Evolutionary conservation across 2,797 vertebrate genomes (phyloP).

Genomic region (Lepidocolaptes lacrymiger): DNA sequence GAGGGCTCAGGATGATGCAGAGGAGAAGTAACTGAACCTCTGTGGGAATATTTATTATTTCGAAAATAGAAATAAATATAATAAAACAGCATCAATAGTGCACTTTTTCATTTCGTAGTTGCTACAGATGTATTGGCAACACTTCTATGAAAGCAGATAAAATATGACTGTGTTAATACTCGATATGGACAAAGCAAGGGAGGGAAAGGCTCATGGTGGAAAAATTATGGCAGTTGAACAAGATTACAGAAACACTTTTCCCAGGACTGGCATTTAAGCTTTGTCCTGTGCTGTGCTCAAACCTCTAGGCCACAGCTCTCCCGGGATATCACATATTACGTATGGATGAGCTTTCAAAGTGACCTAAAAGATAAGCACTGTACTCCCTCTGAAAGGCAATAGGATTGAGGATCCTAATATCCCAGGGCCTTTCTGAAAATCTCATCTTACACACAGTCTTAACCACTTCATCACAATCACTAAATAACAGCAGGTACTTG

Average conservation of each 20-base stretch:
- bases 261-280: not conserved
- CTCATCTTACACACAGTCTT: not conserved
- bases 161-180: not conserved
- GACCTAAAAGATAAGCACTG: not conserved
- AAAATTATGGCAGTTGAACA: not conserved
- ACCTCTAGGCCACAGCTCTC: not conserved
- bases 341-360: constrained; percentile 40
- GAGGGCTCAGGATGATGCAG: not conserved
- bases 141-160: not conserved
- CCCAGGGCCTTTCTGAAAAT: constrained; percentile 7
- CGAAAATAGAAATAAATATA: not conserved
- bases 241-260: not conserved
- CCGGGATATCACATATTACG: not conserved
- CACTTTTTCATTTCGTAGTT: not conserved
- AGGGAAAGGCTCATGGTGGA: not conserved
- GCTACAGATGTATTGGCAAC: not conserved
- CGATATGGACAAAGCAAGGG: not conserved
- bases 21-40: not conserved
- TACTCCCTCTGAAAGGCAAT: not conserved
- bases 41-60: not conserved
- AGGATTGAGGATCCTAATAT: not conserved
- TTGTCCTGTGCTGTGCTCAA: not conserved
- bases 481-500: constrained; percentile 40
- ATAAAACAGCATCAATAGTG: not conserved
- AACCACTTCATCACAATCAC: constrained; percentile 5